Percentiles rank a stretch among this genome's conserved stretches.
Conservation (phyloP, 92 coral and sea anemone genomes). For the Isaurus tuberculatus region DNA sequence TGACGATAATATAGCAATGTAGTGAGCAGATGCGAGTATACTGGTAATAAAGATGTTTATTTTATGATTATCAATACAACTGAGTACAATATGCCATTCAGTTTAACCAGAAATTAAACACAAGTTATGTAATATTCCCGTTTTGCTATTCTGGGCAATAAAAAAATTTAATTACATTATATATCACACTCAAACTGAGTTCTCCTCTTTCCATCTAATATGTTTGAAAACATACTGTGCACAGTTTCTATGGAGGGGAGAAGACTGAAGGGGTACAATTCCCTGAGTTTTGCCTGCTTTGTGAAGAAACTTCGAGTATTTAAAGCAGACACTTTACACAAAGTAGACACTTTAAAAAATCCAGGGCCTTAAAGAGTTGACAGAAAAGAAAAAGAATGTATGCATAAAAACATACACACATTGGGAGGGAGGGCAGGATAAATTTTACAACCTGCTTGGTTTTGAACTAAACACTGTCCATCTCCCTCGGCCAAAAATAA, state of each 20-base stretch:
- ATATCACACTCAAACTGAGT: slow-evolving; percentile 27
- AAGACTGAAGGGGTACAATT: slow-evolving; percentile 13
- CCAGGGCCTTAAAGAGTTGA: no score
- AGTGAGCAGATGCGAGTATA: slow-evolving; percentile 29
- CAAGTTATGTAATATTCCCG: slow-evolving; percentile 14
- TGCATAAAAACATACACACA: no score
- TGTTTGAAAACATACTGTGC: slow-evolving; percentile 25
- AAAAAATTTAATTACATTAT: not conserved
- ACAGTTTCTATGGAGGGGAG: not conserved
- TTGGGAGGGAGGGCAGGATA: no score
- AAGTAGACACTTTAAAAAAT: no score
- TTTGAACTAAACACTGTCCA: no score
- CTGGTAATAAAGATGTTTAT: slow-evolving; percentile 18
- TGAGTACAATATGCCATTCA: slow-evolving; percentile 22
- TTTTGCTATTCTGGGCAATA: slow-evolving; percentile 21
- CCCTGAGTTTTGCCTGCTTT: slow-evolving; percentile 12
- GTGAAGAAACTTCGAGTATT: slow-evolving; percentile 10
- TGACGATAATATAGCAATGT: slow-evolving; percentile 29
- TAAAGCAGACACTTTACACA: no score
- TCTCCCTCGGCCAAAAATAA: no score
- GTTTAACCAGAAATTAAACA: slow-evolving; percentile 26
- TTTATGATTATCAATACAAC: slow-evolving; percentile 32
- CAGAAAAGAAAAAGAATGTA: no score
- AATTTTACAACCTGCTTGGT: no score
- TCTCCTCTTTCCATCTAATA: slow-evolving; percentile 17